Evolutionary conservation across 2,113 vertebrate species (phyloP), one percentile per base, ranked within the genome.

Genomic region (Python bivittatus): DNA sequence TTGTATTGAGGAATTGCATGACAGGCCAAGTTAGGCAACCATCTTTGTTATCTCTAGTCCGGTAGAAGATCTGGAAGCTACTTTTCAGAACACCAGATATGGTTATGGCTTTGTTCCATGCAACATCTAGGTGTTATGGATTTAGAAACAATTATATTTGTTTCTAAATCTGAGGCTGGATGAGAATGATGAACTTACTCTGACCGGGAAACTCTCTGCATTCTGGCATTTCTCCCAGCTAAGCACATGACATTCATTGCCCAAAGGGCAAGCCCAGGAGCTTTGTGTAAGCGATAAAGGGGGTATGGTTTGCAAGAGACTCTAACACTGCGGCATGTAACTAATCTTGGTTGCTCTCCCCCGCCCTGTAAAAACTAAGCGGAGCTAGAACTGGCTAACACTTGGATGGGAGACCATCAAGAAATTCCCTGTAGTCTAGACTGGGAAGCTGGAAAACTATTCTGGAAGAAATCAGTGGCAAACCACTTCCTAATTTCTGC

Each of bases 231-330:
- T 22, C 72, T 79, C 72, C 22, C 72, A 5, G 20, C 20, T 8
- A 79, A 79, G 8, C 13, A 38, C 7, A 33, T 79, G 72, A 38
- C 15, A 42, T 79, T 79, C 33, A 22, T n/a, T 22, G 33, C 23
- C n/a, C 6, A 2, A 38, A 4, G 53, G n/a, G 89, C 60, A 0
- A 38, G 0, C 10, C 6, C 15, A 23, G 25, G 25, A 29, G 20
- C 44, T 92, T 79, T 54, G 58, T 53, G 27, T 11, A 90, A 3
- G 27, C 27, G 72, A 64, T 52, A 22, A 90, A 33, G 23, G 44
- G 56, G 88, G 0, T 3, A 33, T 79, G 52, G 84, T 33, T 91
- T 7, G 68, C 2, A 1, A 10, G 20, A 87, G n/a, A 42, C 3
- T 72, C 27, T 52, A 79, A 79, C 6, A 17, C 15, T 79, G n/a